Base-by-base conservation (phyloP, 2,113 vertebrate genomes). In the Tamias sibiricus region DNA sequence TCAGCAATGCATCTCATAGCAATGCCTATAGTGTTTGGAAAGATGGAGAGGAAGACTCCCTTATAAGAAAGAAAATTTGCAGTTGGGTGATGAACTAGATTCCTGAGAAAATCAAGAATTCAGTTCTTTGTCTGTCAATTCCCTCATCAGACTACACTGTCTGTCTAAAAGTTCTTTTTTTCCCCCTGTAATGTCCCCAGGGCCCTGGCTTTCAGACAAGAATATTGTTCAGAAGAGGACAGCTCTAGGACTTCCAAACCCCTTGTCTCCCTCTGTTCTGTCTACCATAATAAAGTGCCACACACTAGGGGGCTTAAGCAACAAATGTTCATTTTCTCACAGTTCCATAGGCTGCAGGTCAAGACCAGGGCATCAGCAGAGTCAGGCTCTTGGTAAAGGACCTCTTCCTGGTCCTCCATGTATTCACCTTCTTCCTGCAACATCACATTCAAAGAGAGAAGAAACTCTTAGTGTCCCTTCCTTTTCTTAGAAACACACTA, bases 61-160 rank as follows among this genome's bases (percentile, higher is more conserved):
- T 79, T 88, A 47, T 16, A 1, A 92, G 71, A 83, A 77, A 92
- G 71, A 77, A 86, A 96, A 64, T 71, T 88, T 49, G 9, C 83
- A 37, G 37, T n/a, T 44, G n/a, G 20, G 14, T 92, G n/a, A 80
- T 47, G 35, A 87, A 76, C 20, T 26, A 68, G 28, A 81, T 32
- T 64, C 24, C n/a, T 19, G 35, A 77, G 40, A 87, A 30, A 87
- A 69, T 69, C 40, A 76, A 77, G 54, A 12, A 17, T 35, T 82
- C n/a, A 71, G 20, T 71, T 71, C 69, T 44, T 79, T 92, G 8
- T 47, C 42, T 76, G 20, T 74, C 72, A 72, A 20, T 37, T n/a
- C 32, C 4, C 71, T 79, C 84, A 44, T 57, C 35, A 47, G 37
- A 57, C 72, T 64, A 83, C 35, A 40, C 13, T n/a, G 10, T 79